phyloP scores from a whole-genome alignment of 2,888 invertebrate species.

The Calliphora vomitoria region DNA sequence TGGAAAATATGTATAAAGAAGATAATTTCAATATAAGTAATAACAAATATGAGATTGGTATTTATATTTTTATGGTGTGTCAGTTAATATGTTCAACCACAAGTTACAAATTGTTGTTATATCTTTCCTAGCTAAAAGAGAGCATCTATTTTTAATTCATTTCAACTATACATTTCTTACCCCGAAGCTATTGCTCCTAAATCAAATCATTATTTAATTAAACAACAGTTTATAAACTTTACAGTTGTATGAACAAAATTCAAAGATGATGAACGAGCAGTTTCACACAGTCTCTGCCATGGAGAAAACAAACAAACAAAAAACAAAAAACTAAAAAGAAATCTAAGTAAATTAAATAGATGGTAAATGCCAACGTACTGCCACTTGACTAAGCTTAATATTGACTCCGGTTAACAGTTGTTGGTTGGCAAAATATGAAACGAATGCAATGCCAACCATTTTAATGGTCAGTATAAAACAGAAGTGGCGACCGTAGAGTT shows the following conservation, averaged over 20 bases:
- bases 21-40: no score
- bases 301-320: conserved; percentile 11
- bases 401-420: conserved; percentile 41
- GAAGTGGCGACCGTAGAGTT: conserved; percentile 1
- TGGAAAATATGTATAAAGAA: no score
- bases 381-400: conserved; percentile 51
- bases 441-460: conserved; percentile 17
- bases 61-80: no score
- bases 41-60: no score
- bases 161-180: not conserved
- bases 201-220: conserved; percentile 46
- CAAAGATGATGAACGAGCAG: conserved; percentile 21
- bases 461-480: conserved; percentile 22
- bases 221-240: conserved; percentile 42
- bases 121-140: not conserved
- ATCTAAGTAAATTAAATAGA: conserved; percentile 57
- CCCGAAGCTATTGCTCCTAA: conserved; percentile 2
- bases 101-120: no score
- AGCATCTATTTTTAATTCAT: not conserved
- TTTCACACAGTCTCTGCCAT: not conserved
- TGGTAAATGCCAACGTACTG: conserved; percentile 43
- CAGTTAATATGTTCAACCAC: no score
- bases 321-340: not conserved
- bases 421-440: conserved; percentile 35
- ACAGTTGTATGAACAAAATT: conserved; percentile 4